Base-by-base conservation (phyloP, 1,140 invertebrate species). In the Ruditapes philippinarum region DNA sequence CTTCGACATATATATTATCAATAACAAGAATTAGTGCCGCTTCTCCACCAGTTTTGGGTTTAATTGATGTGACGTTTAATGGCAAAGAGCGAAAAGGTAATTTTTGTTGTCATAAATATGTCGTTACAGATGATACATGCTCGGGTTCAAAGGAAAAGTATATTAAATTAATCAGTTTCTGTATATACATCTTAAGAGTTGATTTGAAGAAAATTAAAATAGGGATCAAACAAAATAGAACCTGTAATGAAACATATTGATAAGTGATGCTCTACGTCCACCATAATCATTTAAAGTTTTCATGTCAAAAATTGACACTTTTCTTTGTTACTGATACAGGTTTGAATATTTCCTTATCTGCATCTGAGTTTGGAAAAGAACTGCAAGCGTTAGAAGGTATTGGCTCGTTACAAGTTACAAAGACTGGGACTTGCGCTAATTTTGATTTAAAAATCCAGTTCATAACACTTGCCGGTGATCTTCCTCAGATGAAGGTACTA, bases 381-480 rank as follows among this genome's bases (percentile, higher is more conserved):
- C 89, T 93, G 12, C 70, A 87, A 65, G 51, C 89, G 4, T 19
- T 92, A 14, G 45, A 40, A 3, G 78, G 38, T 0, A 88, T 92
- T 22, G 91, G 91, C 11, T 57, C 74, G 0, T 28, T 93, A 5
- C 4, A 78, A 40, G 85, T 94, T 14, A 51, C 22, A 11, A 88
- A 84, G 45, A 73, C 19, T 14, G 91, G 90, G 38, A 62, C 86
- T 51, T 94, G 94, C 78, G 60, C 91, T 3, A 90, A 91, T 40
- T 92, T 92, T 82, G 78, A 90, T 25, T 91, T 90, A 76, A 80
- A 38, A 14, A 68, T 93, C 1, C 92, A 89, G 60, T 93, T 92
- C 88, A 14, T 84, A n/a, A 62, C 89, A 5, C 82, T 89, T 19
- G 54, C 89, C 54, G 94, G 94, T 19, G 82, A 94, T 36, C 85